Evolutionary conservation across 2,113 vertebrate species (phyloP), one percentile per base, ranked within the genome.

Genomic region (Cervus canadensis): DNA sequence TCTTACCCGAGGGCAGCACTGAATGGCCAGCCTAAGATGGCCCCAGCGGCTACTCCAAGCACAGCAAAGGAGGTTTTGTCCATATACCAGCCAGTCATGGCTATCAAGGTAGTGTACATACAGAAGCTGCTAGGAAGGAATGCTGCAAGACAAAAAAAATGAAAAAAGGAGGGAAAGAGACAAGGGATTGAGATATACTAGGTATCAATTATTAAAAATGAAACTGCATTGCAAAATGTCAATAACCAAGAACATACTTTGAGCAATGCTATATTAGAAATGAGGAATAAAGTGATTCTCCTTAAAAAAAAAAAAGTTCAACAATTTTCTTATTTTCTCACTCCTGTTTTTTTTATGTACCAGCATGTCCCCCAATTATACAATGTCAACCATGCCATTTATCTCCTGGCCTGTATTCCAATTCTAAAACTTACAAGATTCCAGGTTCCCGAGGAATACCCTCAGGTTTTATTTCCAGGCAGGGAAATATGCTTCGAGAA

Each of bases 21-120:
- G 98, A 99, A 99, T 0, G 99, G 99, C 99, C 99, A 99, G 95
- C 99, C 99, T 50, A 99, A 94, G 28, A 99, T 99, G 83, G 99
- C 99, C 33, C 99, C 99, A 0, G 99, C 99, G 1, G 99, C 99
- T 96, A 99, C 99, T 1, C 99, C 99, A 91, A 99, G 97, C 83
- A 99, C 98, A 2, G 99, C 99, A 88, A 99, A 96, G 0, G 99
- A 99, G 13, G 99, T 98, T 13, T 98, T 99, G 97, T 99, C 99
- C 99, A 99, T 99, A 91, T 99, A 99, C 99, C 99, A 99, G 78
- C 99, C 99, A 0, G 99, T 99, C 99, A 99, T 99, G 85, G 99
- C 99, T 52, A 99, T 96, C 98, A 99, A 79, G 0, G 99, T 99
- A 16, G 99, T 99, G 50, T 99, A 99, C 99, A 99, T 99, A 96